These are phyloP conservation scores for Prionailurus viverrinus DNA, from an alignment of 2,113 vertebrate genomes.

Conservation along the genomic window DNA sequence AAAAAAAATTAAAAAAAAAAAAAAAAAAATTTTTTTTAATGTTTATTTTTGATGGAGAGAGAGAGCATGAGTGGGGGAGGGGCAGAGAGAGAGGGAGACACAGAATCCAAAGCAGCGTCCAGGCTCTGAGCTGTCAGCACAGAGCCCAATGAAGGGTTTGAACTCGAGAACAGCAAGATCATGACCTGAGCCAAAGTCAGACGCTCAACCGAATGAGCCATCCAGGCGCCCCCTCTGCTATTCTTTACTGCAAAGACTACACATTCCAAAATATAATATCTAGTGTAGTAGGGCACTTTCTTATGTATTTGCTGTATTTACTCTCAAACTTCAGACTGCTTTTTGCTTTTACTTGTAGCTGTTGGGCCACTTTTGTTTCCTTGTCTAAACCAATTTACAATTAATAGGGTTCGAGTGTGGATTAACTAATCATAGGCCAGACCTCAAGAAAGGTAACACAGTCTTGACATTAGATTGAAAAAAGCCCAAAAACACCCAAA, in stretches of 20 bases:
- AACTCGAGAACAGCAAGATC: too few relatives aligned
- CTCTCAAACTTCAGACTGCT: not conserved
- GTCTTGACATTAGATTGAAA: not conserved
- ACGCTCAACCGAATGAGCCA: too few relatives aligned
- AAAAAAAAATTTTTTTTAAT: too few relatives aligned
- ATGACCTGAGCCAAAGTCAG: too few relatives aligned
- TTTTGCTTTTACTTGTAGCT: constrained; percentile 4
- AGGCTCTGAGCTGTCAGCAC: too few relatives aligned
- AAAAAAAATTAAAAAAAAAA: too few relatives aligned
- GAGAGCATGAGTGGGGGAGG: too few relatives aligned
- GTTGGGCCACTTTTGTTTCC: not conserved
- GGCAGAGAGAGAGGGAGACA: too few relatives aligned
- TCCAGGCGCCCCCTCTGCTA: not conserved
- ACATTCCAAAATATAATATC: not conserved
- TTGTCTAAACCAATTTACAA: constrained; percentile 33
- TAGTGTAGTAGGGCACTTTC: not conserved
- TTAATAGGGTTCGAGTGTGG: not conserved
- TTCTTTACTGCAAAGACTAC: not conserved
- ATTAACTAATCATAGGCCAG: not conserved
- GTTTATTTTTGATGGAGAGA: too few relatives aligned
- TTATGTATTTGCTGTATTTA: not conserved
- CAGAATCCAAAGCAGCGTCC: too few relatives aligned
- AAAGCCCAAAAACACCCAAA: not conserved
- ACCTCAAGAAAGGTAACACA: not conserved
- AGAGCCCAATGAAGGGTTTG: too few relatives aligned